Evolutionary conservation across 2,888 invertebrate species (phyloP).

Genomic region (Agrotis ipsilon): DNA sequence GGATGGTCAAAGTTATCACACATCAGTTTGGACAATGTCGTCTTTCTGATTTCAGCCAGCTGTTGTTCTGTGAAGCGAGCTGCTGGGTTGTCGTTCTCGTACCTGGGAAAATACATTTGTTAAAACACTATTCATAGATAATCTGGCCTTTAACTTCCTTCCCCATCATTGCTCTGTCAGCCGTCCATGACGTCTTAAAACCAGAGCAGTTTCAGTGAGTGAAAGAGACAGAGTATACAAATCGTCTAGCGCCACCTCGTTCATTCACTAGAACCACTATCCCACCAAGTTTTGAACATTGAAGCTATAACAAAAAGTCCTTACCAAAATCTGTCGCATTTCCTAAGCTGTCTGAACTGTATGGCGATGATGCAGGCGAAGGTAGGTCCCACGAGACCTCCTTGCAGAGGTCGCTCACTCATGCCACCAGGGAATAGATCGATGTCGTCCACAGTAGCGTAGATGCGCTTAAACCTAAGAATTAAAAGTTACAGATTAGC

Average conservation of each 20-base stretch:
- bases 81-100: constrained; percentile 96
- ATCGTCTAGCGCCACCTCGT: too few species aligned
- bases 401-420: constrained; percentile 96
- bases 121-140: not conserved
- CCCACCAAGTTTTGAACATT: not conserved
- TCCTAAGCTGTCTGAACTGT: constrained; percentile 97
- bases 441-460: constrained; percentile 98
- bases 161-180: not conserved
- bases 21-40: constrained; percentile 95
- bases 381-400: constrained; percentile 98
- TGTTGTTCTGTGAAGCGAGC: constrained; percentile 96
- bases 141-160: not conserved
- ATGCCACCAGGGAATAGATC: constrained; percentile 99
- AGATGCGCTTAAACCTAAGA: constrained; percentile 94
- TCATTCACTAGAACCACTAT: too few species aligned
- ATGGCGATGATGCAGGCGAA: constrained; percentile 98
- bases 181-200: too few species aligned
- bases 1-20: constrained; percentile 97
- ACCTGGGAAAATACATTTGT: constrained; percentile 87
- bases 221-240: too few species aligned
- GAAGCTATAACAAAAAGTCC: constrained; percentile 54
- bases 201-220: too few species aligned
- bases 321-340: constrained; percentile 98
- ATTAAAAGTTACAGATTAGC: not conserved
- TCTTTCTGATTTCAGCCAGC: constrained; percentile 96